Percentiles rank a stretch among this genome's conserved stretches.
These are phyloP conservation scores for Potorous gilbertii DNA, from an alignment of 2,797 vertebrate genomes.

Conservation along the genomic window DNA sequence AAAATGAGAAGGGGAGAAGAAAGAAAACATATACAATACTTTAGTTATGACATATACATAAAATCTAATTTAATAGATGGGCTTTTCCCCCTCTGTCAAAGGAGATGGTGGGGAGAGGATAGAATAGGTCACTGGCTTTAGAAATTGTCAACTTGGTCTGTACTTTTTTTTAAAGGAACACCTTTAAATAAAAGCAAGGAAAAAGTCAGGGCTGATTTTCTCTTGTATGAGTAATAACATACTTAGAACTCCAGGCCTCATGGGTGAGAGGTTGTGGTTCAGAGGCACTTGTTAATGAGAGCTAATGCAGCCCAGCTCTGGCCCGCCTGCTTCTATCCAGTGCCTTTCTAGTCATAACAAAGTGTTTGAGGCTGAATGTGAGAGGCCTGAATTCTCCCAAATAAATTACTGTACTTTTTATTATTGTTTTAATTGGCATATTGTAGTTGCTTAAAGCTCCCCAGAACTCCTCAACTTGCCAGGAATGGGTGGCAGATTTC, in stretches of 20 bases:
- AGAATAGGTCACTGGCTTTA: background rate
- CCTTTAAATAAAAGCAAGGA: background rate
- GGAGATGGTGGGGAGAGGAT: background rate
- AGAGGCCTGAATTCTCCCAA: slow-evolving; percentile 4
- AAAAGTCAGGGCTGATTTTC: background rate
- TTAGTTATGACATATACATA: slow-evolving; percentile 8
- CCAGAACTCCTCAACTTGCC: background rate
- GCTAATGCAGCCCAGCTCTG: background rate
- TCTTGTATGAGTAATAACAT: background rate
- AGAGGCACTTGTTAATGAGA: slow-evolving; percentile 9
- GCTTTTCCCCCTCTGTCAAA: background rate
- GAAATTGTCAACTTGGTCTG: background rate
- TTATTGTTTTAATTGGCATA: slow-evolving; percentile 16
- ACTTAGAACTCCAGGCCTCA: background rate
- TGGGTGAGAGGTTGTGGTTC: slow-evolving; percentile 4
- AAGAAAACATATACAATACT: slow-evolving; percentile 58
- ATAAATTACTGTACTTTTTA: background rate
- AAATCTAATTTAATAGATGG: slow-evolving; percentile 51
- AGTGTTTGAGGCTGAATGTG: slow-evolving; percentile 1
- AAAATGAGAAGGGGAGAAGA: background rate
- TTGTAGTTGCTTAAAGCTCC: background rate
- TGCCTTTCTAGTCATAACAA: slow-evolving; percentile 9
- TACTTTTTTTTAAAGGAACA: background rate
- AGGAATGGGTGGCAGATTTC: background rate
- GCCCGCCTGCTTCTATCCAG: background rate